Conservation (phyloP, 2,888 invertebrate genomes). For the Netelia melanura region DNA sequence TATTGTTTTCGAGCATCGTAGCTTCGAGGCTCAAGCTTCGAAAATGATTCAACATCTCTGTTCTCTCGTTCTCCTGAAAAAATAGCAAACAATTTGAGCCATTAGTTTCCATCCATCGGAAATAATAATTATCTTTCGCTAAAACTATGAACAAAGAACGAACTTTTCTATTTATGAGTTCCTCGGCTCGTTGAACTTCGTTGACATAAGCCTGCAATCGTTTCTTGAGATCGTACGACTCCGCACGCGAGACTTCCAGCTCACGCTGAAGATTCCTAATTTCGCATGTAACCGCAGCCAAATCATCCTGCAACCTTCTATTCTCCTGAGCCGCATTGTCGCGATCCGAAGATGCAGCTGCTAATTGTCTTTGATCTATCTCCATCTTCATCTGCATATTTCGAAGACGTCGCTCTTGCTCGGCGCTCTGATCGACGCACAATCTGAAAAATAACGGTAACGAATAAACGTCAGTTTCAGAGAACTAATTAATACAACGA, state of each 20-base stretch:
- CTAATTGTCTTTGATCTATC: constrained; percentile 87
- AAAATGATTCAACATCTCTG: constrained; percentile 93
- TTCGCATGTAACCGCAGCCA: constrained; percentile 88
- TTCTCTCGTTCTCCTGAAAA: constrained; percentile 90
- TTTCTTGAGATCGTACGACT: constrained; percentile 90
- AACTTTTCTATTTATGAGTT: constrained; percentile 90
- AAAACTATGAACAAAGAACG: constrained; percentile 32
- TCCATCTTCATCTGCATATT: constrained; percentile 85
- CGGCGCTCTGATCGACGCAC: constrained; percentile 79
- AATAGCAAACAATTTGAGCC: neutral
- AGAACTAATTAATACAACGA: no score
- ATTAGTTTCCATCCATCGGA: neutral
- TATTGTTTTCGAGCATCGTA: constrained; percentile 91
- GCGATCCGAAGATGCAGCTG: constrained; percentile 86
- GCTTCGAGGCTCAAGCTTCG: constrained; percentile 92
- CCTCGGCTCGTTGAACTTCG: constrained; percentile 92
- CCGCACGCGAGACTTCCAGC: constrained; percentile 89
- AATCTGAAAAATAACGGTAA: constrained; percentile 72
- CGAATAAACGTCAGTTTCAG: neutral
- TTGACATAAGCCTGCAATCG: constrained; percentile 93
- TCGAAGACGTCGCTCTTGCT: constrained; percentile 79
- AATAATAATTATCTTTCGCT: no score
- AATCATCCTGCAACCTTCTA: constrained; percentile 90
- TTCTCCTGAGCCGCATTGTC: constrained; percentile 89
- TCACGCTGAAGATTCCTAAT: constrained; percentile 88